Conservation (phyloP, 1,140 invertebrate species). For the Eumaeus atala region DNA sequence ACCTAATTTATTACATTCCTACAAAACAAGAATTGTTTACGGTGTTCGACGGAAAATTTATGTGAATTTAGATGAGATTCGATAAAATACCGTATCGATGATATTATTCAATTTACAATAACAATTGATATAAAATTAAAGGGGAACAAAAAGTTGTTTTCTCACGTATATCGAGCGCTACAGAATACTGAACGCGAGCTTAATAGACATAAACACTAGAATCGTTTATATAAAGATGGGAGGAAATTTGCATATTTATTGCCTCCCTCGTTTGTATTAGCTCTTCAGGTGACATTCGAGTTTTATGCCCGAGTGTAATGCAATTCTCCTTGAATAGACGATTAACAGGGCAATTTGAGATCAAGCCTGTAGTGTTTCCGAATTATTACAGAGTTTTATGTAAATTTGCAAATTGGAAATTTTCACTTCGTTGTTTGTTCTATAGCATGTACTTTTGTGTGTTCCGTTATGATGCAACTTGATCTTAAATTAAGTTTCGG, state of each 20-base stretch:
- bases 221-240: slow-evolving; percentile 22
- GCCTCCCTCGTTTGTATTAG: slow-evolving; percentile 38
- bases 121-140: slow-evolving; percentile 19
- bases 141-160: slow-evolving; percentile 10
- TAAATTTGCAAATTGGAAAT: slow-evolving; percentile 24
- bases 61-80: slow-evolving; percentile 13
- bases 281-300: slow-evolving; percentile 31
- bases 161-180: not conserved
- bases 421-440: slow-evolving; percentile 6
- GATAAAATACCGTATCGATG: slow-evolving; percentile 10
- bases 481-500: too few species aligned
- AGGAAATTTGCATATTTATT: slow-evolving; percentile 39
- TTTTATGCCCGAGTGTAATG: slow-evolving; percentile 29
- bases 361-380: slow-evolving; percentile 22
- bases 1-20: too few species aligned
- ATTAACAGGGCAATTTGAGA: slow-evolving; percentile 34
- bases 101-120: slow-evolving; percentile 17
- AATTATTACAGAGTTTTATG: slow-evolving; percentile 26
- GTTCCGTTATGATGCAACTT: too few species aligned
- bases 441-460: too few species aligned
- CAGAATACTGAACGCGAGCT: slow-evolving; percentile 4
- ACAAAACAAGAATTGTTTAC: slow-evolving; percentile 4
- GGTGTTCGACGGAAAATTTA: slow-evolving; percentile 1
- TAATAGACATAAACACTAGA: slow-evolving; percentile 26
- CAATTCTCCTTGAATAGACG: slow-evolving; percentile 31